Conservation (phyloP, 2,113 vertebrate genomes). For the Aphyosemion australe region DNA sequence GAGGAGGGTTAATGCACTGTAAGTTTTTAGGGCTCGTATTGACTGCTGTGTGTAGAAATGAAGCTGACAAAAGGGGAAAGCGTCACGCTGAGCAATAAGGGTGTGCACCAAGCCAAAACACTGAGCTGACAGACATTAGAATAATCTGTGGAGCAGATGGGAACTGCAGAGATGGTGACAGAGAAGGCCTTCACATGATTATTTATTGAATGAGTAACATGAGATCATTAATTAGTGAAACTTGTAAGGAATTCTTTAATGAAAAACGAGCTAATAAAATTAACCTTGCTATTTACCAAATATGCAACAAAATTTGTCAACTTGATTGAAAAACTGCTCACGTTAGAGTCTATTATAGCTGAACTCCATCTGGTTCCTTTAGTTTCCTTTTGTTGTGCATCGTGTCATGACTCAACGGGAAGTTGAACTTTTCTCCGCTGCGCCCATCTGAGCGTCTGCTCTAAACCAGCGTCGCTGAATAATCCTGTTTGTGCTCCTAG, state of each 20-base stretch:
- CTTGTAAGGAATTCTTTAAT: too few relatives aligned
- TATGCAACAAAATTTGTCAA: not conserved
- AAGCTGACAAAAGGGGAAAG: not conserved
- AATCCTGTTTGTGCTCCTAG: not conserved
- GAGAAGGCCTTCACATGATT: not conserved
- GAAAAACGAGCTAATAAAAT: too few relatives aligned
- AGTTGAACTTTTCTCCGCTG: not conserved
- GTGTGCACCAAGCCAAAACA: not conserved
- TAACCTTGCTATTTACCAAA: too few relatives aligned
- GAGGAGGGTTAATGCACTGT: not conserved
- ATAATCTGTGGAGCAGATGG: slow-evolving; percentile 1
- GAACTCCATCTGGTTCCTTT: too few relatives aligned
- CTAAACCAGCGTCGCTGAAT: slow-evolving; percentile 13
- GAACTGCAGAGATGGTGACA: not conserved
- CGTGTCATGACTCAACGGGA: not conserved
- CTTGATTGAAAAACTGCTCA: not conserved
- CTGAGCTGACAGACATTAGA: not conserved
- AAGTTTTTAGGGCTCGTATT: not conserved
- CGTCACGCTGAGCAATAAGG: not conserved
- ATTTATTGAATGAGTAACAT: not conserved
- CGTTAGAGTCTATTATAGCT: too few relatives aligned
- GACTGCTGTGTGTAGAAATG: not conserved
- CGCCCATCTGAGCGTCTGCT: not conserved
- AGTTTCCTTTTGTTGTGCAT: not conserved
- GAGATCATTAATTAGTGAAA: not conserved